Evolutionary conservation across 2,797 vertebrate species (phyloP).

Genomic region (Gephyroberyx darwinii): DNA sequence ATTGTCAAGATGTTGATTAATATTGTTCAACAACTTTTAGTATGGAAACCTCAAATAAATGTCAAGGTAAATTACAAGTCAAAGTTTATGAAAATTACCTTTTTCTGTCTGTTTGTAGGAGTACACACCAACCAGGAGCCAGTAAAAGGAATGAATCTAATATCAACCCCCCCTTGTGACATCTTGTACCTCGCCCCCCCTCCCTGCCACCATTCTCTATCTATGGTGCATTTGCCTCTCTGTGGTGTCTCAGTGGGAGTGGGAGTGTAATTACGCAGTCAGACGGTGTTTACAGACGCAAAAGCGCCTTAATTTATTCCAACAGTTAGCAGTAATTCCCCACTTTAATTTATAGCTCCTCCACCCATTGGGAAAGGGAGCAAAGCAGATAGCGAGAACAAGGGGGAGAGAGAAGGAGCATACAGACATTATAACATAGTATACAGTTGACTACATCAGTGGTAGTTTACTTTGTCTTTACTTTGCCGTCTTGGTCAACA

Average conservation of each 20-base stretch:
- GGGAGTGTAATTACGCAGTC: slow-evolving; percentile 86
- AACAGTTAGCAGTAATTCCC: slow-evolving; percentile 88
- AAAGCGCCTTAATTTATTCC: slow-evolving; percentile 86
- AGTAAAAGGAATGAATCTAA: slow-evolving; percentile 40
- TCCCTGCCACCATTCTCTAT: slow-evolving; percentile 50
- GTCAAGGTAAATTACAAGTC: neutral
- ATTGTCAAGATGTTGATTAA: neutral
- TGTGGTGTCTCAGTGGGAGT: slow-evolving; percentile 78
- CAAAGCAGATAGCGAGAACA: slow-evolving; percentile 62
- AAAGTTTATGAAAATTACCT: slow-evolving; percentile 53
- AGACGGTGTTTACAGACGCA: slow-evolving; percentile 87
- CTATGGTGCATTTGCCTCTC: slow-evolving; percentile 54
- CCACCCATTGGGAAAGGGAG: slow-evolving; percentile 75
- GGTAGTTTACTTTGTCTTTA: slow-evolving; percentile 41
- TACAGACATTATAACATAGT: slow-evolving; percentile 63
- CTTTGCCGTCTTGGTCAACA: slow-evolving; percentile 47
- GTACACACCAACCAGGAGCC: slow-evolving; percentile 33
- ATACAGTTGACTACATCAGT: slow-evolving; percentile 42
- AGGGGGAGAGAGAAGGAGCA: slow-evolving; percentile 56
- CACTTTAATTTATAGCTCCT: slow-evolving; percentile 86
- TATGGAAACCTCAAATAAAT: neutral
- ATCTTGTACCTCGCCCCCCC: slow-evolving; percentile 45
- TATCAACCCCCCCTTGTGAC: slow-evolving; percentile 59
- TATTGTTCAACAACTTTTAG: neutral
- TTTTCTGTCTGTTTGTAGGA: slow-evolving; percentile 47